Evolutionary conservation across 2,888 invertebrate species (phyloP), one percentile per base, ranked within the genome.

Genomic region (Diplazon laetatorius): DNA sequence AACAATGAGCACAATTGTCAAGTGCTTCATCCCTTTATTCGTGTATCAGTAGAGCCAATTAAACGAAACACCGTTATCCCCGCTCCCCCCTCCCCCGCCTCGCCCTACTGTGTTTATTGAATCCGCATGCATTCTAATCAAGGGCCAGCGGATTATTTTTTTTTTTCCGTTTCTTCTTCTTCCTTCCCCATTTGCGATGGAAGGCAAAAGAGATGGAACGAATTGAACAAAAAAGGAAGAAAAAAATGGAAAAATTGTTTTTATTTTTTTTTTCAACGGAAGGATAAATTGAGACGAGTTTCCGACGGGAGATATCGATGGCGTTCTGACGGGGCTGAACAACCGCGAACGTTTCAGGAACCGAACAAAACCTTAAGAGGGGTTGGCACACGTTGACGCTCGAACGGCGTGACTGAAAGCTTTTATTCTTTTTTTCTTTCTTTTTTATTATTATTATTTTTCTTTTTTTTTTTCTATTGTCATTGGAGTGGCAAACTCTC

Each of bases 81-180:
- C 66, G n/a, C n/a, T n/a, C n/a, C n/a, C n/a, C n/a, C n/a, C n/a
- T n/a, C n/a, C n/a, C n/a, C n/a, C n/a, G n/a, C n/a, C n/a, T n/a
- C n/a, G n/a, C n/a, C n/a, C n/a, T n/a, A n/a, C 57, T 68, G 69
- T 81, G 83, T 87, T 87, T 83, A 85, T 81, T 81, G 83, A 83
- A 85, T 84, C 85, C 84, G 85, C n/a, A 85, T 85, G 37, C 65
- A 84, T 87, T 85, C 87, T 89, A 89, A 89, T 89, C 87, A 89
- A 86, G 83, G 83, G 78, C 68, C 60, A 68, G 48, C 59, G 55
- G 50, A 69, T 76, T 65, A n/a, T 22, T 8, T 35, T n/a, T 18
- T 6, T 10, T n/a, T n/a, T n/a, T n/a, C n/a, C n/a, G n/a, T n/a
- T n/a, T n/a, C n/a, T n/a, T n/a, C n/a, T n/a, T n/a, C n/a, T n/a